Conservation (phyloP, 2,113 vertebrate species). For the Nibea coibor region DNA sequence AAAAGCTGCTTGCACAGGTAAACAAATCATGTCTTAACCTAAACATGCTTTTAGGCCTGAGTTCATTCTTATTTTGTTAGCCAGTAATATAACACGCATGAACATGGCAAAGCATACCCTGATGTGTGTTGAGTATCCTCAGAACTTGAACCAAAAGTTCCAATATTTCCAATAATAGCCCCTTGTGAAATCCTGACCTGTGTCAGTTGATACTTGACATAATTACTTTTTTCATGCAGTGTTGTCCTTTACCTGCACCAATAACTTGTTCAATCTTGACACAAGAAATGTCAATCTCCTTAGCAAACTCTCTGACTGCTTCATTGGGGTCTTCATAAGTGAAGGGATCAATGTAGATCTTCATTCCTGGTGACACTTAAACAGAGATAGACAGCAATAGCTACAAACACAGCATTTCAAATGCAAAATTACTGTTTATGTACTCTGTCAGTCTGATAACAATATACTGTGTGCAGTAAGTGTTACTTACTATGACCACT, state of each 20-base stretch:
- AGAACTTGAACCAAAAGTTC: background rate
- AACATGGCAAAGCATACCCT: background rate
- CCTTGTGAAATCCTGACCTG: background rate
- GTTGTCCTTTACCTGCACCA: conserved; percentile 88
- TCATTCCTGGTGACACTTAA: conserved; percentile 94
- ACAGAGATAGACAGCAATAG: conserved; percentile 52
- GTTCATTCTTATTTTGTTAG: background rate
- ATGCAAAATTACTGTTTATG: background rate
- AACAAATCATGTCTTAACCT: background rate
- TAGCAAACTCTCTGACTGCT: conserved; percentile 95
- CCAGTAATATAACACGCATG: conserved; percentile 1
- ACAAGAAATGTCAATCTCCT: conserved; percentile 96
- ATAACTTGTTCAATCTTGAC: conserved; percentile 99
- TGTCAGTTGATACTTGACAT: background rate
- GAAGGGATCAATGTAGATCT: conserved; percentile 93
- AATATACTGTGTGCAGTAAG: background rate
- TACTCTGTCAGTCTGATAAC: background rate
- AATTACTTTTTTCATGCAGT: background rate
- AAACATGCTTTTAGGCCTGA: background rate
- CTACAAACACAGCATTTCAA: background rate
- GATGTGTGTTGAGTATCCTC: background rate
- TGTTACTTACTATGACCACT: conserved; percentile 95
- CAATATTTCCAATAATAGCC: background rate
- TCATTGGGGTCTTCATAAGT: conserved; percentile 91
- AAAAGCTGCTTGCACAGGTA: background rate